Base-by-base conservation (phyloP, 2,797 vertebrate species). In the Tokudaia muenninki region DNA sequence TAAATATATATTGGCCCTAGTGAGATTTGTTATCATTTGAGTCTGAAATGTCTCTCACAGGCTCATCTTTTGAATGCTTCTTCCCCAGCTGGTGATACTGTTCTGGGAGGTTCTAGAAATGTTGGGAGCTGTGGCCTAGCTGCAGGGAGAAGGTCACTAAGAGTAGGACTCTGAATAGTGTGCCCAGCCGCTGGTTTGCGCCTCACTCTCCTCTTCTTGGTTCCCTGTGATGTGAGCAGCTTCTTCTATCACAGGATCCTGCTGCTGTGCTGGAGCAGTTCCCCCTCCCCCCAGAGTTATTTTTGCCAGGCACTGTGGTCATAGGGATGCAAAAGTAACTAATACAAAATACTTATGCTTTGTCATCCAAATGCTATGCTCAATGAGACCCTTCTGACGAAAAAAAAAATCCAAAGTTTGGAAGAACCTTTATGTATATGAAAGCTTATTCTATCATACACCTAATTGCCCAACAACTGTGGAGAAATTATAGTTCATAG, bases 401-500 rank as follows among this genome's bases (percentile, higher is more conserved):
- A 94, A 90, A 22, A 86, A 92, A 90, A 21, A 86, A 81, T 93
- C 55, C 47, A 50, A 78, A 77, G 57, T 80, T 86, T 80, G 57
- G 63, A 84, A 93, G 92, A 31, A 80, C 26, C 21, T 92, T 82
- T 87, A 55, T 75, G 72, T 6, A 70, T 67, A 90, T 63, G 31
- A 77, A 87, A 55, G 24, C 41, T 90, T 79, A 81, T 86, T 81
- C 34, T 1, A 24, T 61, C 26, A 55, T 94, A 75, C 70, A 72
- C 12, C 52, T 75, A 75, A 81, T 55, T 92, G 44, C 14, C 3
- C 50, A 44, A 79, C 19, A 93, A 81, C 1, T 77, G 63, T 81
- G 57, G 83, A 96, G 52, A 94, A 93, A 93, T 93, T 91, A 37
- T 47, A 70, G 59, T 59, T 90, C 21, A 44, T 63, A 57, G 90